phyloP scores from a whole-genome alignment of 2,797 vertebrate genomes.

The Morelia viridis region DNA sequence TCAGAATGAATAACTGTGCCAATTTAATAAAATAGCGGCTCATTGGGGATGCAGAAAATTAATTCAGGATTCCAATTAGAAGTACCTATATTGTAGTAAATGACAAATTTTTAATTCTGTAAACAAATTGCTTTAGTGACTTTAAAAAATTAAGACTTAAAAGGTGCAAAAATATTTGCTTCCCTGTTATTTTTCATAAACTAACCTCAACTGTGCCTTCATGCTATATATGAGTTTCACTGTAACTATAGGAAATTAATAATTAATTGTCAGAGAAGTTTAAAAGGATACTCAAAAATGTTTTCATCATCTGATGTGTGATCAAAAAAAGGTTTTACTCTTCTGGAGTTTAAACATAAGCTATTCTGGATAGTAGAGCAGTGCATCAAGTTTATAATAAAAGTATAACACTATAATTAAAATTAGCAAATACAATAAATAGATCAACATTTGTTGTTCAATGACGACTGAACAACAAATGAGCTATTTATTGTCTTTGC shows the following conservation, averaged over 20 bases:
- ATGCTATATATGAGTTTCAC: slow-evolving; percentile 43
- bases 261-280: slow-evolving; percentile 15
- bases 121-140: slow-evolving; percentile 26
- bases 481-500: neutral
- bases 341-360: neutral
- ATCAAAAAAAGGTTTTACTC: neutral
- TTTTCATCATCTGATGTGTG: neutral
- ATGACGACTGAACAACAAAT: no score
- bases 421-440: neutral
- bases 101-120: slow-evolving; percentile 12
- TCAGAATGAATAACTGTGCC: slow-evolving; percentile 32
- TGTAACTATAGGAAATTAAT: slow-evolving; percentile 49
- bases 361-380: neutral
- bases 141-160: neutral
- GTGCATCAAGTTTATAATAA: neutral
- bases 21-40: slow-evolving; percentile 20
- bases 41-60: slow-evolving; percentile 30
- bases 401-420: neutral
- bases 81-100: slow-evolving; percentile 21
- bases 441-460: neutral
- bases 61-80: slow-evolving; percentile 27
- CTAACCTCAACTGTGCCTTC: neutral
- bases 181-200: slow-evolving; percentile 11
- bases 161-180: slow-evolving; percentile 6
- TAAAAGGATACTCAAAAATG: neutral